A percentile compares a stretch with the other conserved stretches of the same genome.
These are phyloP conservation scores for Phallusia fumigata DNA, from an alignment of 23 tunicate species.

Conservation along the genomic window DNA sequence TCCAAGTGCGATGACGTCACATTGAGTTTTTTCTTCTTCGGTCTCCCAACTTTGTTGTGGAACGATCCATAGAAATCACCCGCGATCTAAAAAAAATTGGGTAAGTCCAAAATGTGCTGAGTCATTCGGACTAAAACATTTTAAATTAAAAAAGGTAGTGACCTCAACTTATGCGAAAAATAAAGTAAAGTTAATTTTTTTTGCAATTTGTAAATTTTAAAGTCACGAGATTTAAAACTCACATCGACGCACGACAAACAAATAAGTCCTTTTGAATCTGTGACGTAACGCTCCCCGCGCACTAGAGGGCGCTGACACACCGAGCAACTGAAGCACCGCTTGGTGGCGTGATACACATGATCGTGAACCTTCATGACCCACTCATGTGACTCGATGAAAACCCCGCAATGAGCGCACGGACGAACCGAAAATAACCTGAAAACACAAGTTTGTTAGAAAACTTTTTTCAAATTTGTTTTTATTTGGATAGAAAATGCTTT, in stretches of 20 bases:
- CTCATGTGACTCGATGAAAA: constrained; percentile 42
- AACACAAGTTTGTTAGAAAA: no score
- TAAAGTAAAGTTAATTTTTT: no score
- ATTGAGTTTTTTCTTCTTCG: constrained; percentile 30
- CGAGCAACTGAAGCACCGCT: constrained; percentile 40
- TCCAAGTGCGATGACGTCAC: constrained; percentile 51
- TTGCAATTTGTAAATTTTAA: no score
- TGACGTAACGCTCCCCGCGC: constrained; percentile 21
- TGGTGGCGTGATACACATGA: constrained; percentile 39
- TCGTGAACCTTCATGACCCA: constrained; percentile 45
- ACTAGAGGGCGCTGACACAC: constrained; percentile 44
- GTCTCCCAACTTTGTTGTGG: constrained; percentile 19
- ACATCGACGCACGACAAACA: constrained; percentile 27
- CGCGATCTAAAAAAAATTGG: neutral
- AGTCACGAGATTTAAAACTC: neutral
- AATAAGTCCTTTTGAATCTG: constrained; percentile 4
- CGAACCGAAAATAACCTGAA: constrained; percentile 16
- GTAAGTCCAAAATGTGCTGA: no score
- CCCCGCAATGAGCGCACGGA: constrained; percentile 35
- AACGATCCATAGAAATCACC: constrained; percentile 4
- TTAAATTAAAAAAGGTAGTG: no score
- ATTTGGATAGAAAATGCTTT: no score
- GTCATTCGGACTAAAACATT: no score
- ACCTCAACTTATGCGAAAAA: no score
- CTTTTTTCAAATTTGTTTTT: no score